Percentiles rank a stretch among this genome's conserved stretches.
Conservation (phyloP, 1,140 invertebrate genomes). For the Scaptodrosophila lebanonensis region DNA sequence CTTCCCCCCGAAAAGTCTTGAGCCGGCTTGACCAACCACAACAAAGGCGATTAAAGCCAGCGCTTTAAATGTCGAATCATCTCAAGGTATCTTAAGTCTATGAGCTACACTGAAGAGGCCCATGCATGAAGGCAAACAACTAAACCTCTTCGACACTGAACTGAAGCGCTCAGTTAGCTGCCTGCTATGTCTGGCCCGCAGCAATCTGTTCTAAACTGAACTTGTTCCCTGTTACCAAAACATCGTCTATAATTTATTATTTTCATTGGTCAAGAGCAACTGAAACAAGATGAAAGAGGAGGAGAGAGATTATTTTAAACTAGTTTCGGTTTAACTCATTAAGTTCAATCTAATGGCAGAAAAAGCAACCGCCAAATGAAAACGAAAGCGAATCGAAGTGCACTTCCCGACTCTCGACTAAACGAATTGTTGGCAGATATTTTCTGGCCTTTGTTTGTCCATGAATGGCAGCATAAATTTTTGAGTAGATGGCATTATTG, state of each 20-base stretch:
- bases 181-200: conserved; percentile 6
- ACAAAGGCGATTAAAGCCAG: conserved; percentile 12
- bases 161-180: conserved; percentile 4
- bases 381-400: no score
- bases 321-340: conserved; percentile 46
- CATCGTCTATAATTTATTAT: conserved; percentile 61
- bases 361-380: no score
- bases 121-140: conserved; percentile 9
- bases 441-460: no score
- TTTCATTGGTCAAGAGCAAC: conserved; percentile 45
- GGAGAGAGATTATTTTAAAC: conserved; percentile 48
- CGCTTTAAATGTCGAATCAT: conserved; percentile 34
- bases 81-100: no score
- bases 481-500: no score
- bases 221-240: conserved; percentile 30
- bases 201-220: not conserved
- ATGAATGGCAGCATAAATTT: no score
- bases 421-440: no score
- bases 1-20: conserved; percentile 4
- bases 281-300: no score
- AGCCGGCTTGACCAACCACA: conserved; percentile 29
- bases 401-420: no score
- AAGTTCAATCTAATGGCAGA: not conserved
- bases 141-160: not conserved
- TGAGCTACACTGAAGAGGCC: conserved; percentile 13